Conservation (phyloP, 2,888 invertebrate genomes). For the Eilema caniola region DNA sequence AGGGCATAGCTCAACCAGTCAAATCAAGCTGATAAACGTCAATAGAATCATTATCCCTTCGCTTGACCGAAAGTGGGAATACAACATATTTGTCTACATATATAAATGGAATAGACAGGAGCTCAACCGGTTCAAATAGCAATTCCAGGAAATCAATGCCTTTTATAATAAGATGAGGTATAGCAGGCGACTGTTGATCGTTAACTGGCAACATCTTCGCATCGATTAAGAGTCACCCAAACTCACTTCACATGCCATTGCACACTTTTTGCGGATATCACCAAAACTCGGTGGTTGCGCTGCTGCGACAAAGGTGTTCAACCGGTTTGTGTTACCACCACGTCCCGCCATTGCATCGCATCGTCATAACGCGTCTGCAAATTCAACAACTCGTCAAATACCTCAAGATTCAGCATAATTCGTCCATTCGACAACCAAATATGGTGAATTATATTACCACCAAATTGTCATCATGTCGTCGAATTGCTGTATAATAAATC, state of each 20-base stretch:
- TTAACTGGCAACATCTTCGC: conserved; percentile 64
- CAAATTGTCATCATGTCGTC: conserved; percentile 51
- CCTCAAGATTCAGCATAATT: conserved; percentile 66
- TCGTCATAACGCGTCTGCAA: conserved; percentile 83
- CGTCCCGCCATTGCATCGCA: conserved; percentile 61
- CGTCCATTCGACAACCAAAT: conserved; percentile 56
- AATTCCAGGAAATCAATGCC: conserved; percentile 72
- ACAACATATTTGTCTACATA: conserved; percentile 59
- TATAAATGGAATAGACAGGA: conserved; percentile 55
- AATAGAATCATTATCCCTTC: conserved; percentile 41
- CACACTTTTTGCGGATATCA: conserved; percentile 84
- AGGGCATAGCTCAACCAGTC: conserved; percentile 2
- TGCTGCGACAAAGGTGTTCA: conserved; percentile 80
- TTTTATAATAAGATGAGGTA: conserved; percentile 71
- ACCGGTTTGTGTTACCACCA: conserved; percentile 82
- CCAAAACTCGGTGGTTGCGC: conserved; percentile 79
- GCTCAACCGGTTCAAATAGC: conserved; percentile 74
- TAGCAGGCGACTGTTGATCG: conserved; percentile 64
- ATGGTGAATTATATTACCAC: conserved; percentile 53
- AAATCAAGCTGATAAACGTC: conserved; percentile 23
- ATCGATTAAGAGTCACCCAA: conserved; percentile 74
- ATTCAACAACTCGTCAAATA: conserved; percentile 84
- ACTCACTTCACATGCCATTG: conserved; percentile 75
- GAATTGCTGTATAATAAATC: conserved; percentile 52
- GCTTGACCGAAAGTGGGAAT: conserved; percentile 66